Percentiles rank a stretch among this genome's conserved stretches.
phyloP scores from a whole-genome alignment of 1,140 invertebrate species.

The Drosophila navojoa region DNA sequence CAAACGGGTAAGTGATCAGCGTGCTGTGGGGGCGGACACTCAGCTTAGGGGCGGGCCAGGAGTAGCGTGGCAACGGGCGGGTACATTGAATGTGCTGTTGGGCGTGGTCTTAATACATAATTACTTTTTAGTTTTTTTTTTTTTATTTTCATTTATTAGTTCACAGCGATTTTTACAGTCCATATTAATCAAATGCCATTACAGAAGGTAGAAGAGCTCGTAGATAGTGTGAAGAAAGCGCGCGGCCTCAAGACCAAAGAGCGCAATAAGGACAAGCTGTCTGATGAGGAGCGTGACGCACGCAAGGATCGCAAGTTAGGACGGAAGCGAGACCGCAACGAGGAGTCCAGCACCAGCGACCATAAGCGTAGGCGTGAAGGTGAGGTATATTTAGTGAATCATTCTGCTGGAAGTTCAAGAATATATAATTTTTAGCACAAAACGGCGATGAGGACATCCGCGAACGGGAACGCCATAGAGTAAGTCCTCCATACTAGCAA shows the following conservation, averaged over 20 bases:
- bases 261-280: constrained; percentile 85
- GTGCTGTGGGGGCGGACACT: constrained; percentile 50
- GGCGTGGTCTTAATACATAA: constrained; percentile 5
- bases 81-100: not conserved
- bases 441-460: constrained; percentile 79
- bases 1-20: constrained; percentile 83
- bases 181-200: constrained; percentile 70
- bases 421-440: constrained; percentile 67
- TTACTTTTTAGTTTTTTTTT: constrained; percentile 17
- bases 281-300: constrained; percentile 87
- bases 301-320: constrained; percentile 90
- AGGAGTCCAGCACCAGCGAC: constrained; percentile 87
- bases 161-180: constrained; percentile 8
- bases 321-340: constrained; percentile 89
- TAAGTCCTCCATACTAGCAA: constrained; percentile 38
- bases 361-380: constrained; percentile 91
- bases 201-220: constrained; percentile 85
- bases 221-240: constrained; percentile 88
- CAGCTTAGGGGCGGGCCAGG: constrained; percentile 11
- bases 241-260: constrained; percentile 87
- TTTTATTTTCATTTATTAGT: not conserved
- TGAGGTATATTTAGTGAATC: constrained; percentile 79
- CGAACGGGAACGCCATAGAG: constrained; percentile 76
- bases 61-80: not conserved
- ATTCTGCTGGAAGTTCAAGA: constrained; percentile 46